Evolutionary conservation across 2,888 invertebrate species (phyloP).

Genomic region (Malachius bipustulatus): DNA sequence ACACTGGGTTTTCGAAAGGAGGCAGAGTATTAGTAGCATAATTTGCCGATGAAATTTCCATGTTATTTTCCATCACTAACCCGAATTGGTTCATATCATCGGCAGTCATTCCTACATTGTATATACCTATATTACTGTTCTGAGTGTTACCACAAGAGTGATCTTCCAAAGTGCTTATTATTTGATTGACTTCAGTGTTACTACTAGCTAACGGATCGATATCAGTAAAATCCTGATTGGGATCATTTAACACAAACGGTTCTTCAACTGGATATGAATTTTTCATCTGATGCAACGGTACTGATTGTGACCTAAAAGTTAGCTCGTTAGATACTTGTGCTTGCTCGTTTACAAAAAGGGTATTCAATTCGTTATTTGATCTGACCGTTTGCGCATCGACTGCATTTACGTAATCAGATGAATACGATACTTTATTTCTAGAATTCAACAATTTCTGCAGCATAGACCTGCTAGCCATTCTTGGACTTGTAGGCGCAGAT

Average conservation of each 20-base stretch:
- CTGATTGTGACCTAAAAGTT: constrained; percentile 59
- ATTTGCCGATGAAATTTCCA: constrained; percentile 12
- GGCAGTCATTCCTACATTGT: constrained; percentile 22
- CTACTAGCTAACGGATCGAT: constrained; percentile 50
- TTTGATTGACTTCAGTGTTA: constrained; percentile 51
- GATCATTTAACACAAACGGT: constrained; percentile 14
- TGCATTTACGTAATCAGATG: constrained; percentile 37
- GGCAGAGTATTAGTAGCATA: constrained; percentile 9
- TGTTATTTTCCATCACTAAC: constrained; percentile 13
- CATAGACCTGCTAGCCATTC: constrained; percentile 26
- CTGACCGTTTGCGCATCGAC: constrained; percentile 17
- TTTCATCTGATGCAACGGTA: constrained; percentile 47
- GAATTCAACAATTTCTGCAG: constrained; percentile 40
- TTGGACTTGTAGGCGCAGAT: constrained; percentile 60
- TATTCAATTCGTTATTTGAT: constrained; percentile 46
- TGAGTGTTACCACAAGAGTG: constrained; percentile 31
- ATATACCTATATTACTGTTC: constrained; percentile 23
- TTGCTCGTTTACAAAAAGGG: constrained; percentile 46
- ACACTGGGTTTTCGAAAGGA: background rate
- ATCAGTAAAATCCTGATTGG: constrained; percentile 61
- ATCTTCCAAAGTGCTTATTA: constrained; percentile 48
- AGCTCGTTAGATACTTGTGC: constrained; percentile 20
- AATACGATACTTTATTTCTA: constrained; percentile 39
- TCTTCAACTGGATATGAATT: constrained; percentile 36
- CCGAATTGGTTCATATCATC: constrained; percentile 24